Evolutionary conservation across 2,113 vertebrate species (phyloP), one percentile per base, ranked within the genome.

Genomic region (Neopipo cinnamomea): DNA sequence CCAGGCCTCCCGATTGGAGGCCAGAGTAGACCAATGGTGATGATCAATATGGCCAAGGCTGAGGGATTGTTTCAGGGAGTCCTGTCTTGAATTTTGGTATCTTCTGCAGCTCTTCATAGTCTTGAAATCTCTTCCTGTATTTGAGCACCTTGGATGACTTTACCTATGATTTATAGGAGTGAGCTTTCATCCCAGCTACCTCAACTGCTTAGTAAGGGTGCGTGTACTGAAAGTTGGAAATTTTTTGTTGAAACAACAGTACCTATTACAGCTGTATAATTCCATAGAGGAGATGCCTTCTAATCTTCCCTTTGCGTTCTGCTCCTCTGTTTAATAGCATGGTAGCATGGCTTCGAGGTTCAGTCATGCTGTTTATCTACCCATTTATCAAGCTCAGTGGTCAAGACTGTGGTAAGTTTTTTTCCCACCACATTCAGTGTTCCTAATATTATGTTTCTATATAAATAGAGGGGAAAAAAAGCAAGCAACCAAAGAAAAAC

Each of bases 241-340:
- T 8, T 47, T 31, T 52, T 16, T 62, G 6, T 67, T 91, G 59
- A 42, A 84, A 63, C 12, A 71, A 28, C 35, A 66, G 25, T 68
- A 10, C 30, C 3, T 74, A 0, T 44, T 77, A 37, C 0, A 4
- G 42, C 33, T 30, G 42, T 74, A 11, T 18, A 50, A 3, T 68
- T 50, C 53, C 21, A 39, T 8, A 47, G 41, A 75, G 59, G 28
- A 70, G 39, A 27, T 82, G 14, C 16, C 35, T 72, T 24, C 6
- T 35, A 1, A n/a, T 78, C 31, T 58, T 86, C 28, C 7, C 9
- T 46, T 91, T 62, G 56, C 23, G 23, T 83, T 72, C 31, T 44
- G 4, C 39, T 56, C 5, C 17, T 47, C 11, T 52, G 6, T 44
- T 15, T 75, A 52, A 25, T 61, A 53, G 12, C 7, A 3, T 24